Evolutionary conservation across 2,888 invertebrate genomes (phyloP).

Genomic region (Drosophila pseudotakahashii): DNA sequence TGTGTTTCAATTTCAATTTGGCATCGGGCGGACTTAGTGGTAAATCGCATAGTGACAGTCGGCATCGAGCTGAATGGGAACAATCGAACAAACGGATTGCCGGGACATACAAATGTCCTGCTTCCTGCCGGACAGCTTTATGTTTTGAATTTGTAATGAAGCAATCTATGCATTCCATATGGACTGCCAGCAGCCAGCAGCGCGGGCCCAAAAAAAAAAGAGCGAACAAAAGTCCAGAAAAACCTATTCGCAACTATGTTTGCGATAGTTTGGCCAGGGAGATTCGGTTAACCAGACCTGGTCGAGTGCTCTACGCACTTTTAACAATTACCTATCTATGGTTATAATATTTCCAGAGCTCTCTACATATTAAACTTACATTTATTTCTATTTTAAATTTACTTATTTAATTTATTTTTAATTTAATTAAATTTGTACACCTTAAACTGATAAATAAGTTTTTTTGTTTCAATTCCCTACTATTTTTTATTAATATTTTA

Average conservation of each 20-base stretch:
- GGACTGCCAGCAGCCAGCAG: conserved; percentile 6
- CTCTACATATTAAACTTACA: no score
- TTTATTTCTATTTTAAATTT: no score
- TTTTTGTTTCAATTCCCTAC: no score
- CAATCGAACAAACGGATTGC: conserved; percentile 25
- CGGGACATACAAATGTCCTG: conserved; percentile 38
- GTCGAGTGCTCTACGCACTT: conserved; percentile 9
- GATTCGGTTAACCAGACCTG: not conserved
- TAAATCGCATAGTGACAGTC: conserved; percentile 21
- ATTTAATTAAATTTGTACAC: no score
- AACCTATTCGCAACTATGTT: conserved; percentile 32
- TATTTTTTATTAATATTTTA: no score
- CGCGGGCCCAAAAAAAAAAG: conserved; percentile 1
- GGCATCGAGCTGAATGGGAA: conserved; percentile 15
- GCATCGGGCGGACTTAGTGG: conserved; percentile 35
- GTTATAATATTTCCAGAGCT: no score
- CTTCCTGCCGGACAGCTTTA: conserved; percentile 46
- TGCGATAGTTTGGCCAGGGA: conserved; percentile 26
- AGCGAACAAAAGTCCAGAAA: conserved; percentile 22
- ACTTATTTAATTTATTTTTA: no score
- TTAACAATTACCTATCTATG: no score
- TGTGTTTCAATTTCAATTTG: conserved; percentile 47
- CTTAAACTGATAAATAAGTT: no score
- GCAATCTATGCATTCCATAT: conserved; percentile 39
- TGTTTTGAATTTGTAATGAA: conserved; percentile 46